Base-by-base conservation (phyloP, 1,140 invertebrate species). In the Brachionus rubens region DNA sequence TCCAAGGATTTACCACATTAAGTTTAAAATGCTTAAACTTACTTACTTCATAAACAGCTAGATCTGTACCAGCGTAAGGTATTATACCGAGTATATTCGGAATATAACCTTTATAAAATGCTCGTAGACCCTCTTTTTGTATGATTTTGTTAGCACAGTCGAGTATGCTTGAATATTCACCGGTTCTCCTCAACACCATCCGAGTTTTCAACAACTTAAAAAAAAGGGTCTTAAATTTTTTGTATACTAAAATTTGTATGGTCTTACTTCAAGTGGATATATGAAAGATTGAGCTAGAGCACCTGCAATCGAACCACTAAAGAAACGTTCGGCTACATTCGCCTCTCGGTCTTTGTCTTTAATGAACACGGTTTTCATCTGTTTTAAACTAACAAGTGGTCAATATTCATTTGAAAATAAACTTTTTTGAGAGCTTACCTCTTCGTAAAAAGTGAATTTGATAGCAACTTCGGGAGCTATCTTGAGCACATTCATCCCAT, bases 391-490 rank as follows among this genome's bases (percentile, higher is more conserved):
- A 54, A 28, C 9, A 21, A 28, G 14, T 9, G 19, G 2, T 24
- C 10, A 3, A 54, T 2, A 54, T 28, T 28, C 3, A 7, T 50
- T 50, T n/a, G n/a, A 1, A 54, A 30, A 54, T 12, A 12, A 28
- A 30, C 14, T 28, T 14, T 19, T n/a, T n/a, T n/a, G n/a, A 52
- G 24, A 50, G 56, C 41, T 76, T 77, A 86, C 85, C 86, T 98
- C 92, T 83, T 99, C 97, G 85, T 99, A 99, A 2, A 93, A 92
- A 84, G 94, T 93, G 82, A 99, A 99, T 84, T 99, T 99, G 0
- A 99, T 83, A 0, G 96, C 96, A 1, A 93, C 92, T 86, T 99
- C 97, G 0, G 96, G 96, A 0, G 93, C 96, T 79, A 99, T 98
- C 88, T 99, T 99, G 77, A 98, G 86, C 41, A 99, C 93, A 84